Evolutionary conservation across 2,888 invertebrate species (phyloP).

Genomic region (Pheosia tremula): DNA sequence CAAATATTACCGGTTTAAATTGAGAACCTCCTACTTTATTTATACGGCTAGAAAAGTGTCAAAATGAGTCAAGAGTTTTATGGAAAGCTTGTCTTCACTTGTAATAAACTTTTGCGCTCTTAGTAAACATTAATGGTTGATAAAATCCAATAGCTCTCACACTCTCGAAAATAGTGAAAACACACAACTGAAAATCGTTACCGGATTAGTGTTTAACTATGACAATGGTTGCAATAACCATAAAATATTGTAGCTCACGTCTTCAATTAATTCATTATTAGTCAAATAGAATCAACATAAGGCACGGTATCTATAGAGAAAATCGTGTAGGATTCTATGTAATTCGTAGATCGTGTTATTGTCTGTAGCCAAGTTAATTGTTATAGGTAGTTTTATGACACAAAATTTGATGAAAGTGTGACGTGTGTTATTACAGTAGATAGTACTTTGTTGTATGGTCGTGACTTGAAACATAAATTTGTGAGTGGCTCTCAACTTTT

Average conservation of each 20-base stretch:
- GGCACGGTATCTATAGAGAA: too few relatives aligned
- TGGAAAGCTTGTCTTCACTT: too few relatives aligned
- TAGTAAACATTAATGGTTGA: too few relatives aligned
- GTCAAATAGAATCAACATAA: background rate
- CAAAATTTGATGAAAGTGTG: conserved; percentile 5
- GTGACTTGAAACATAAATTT: conserved; percentile 1
- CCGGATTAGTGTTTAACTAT: background rate
- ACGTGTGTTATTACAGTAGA: background rate
- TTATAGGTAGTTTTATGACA: background rate
- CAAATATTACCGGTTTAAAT: too few relatives aligned
- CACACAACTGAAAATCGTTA: too few relatives aligned
- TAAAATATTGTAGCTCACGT: background rate
- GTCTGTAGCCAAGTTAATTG: background rate
- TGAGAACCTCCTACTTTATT: too few relatives aligned
- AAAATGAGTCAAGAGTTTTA: too few relatives aligned
- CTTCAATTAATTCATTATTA: background rate
- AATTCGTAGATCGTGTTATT: background rate
- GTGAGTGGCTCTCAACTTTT: background rate
- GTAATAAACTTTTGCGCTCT: too few relatives aligned
- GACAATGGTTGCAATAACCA: background rate
- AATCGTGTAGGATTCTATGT: background rate
- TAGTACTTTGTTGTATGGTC: background rate
- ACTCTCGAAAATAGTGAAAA: too few relatives aligned
- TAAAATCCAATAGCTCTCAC: too few relatives aligned
- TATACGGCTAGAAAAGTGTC: too few relatives aligned